Evolutionary conservation across 2,797 vertebrate species (phyloP).

Genomic region (Coccyzus lansbergi): DNA sequence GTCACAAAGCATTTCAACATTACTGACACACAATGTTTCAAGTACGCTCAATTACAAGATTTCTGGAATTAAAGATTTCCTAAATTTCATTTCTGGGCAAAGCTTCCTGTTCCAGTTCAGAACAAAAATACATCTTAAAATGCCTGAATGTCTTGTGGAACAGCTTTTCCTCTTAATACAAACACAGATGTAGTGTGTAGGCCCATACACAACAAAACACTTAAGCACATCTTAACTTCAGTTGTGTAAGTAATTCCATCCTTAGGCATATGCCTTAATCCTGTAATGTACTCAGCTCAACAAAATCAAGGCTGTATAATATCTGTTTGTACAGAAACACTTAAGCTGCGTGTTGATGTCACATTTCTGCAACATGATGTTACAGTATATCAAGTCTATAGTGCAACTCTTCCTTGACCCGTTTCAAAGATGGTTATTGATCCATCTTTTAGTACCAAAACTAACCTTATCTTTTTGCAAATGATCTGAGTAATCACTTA

Average conservation of each 20-base stretch:
- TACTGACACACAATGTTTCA: conserved; percentile 23
- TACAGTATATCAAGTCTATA: not conserved
- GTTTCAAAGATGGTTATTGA: not conserved
- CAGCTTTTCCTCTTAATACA: conserved; percentile 58
- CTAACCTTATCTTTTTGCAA: not conserved
- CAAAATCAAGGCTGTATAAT: not conserved
- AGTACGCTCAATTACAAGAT: conserved; percentile 1
- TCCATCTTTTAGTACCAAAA: not conserved
- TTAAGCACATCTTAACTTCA: conserved; percentile 16
- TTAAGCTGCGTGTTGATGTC: not conserved
- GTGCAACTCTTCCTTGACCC: not conserved
- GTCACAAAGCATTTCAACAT: conserved; percentile 29
- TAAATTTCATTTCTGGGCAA: conserved; percentile 25
- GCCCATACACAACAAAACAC: conserved; percentile 25
- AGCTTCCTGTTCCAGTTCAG: conserved; percentile 51
- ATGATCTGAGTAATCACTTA: not conserved
- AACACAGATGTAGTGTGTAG: conserved; percentile 60
- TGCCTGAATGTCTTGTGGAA: conserved; percentile 21
- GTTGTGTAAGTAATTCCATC: not conserved
- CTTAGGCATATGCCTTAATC: not conserved
- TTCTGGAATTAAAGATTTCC: conserved; percentile 25
- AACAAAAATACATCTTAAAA: conserved; percentile 42
- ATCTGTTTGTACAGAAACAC: not conserved
- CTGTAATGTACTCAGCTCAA: not conserved
- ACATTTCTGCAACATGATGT: not conserved